These are phyloP conservation scores for Rhodophaea formosa DNA, from an alignment of 2,888 invertebrate species.

Conservation along the genomic window DNA sequence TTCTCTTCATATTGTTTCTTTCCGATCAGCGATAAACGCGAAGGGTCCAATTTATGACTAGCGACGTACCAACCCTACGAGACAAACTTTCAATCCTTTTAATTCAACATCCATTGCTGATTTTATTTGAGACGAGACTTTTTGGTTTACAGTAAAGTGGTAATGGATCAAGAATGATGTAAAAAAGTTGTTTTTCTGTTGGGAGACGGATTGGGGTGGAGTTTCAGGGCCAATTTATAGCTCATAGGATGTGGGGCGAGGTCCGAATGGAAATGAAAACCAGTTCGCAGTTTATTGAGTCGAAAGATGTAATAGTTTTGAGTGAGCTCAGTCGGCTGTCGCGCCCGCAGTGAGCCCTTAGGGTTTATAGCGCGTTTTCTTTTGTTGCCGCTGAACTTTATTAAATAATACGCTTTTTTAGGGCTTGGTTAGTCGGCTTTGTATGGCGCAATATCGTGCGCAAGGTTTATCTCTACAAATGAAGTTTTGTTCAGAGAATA, in stretches of 20 bases:
- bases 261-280: conserved; percentile 53
- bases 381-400: conserved; percentile 9
- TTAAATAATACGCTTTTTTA: conserved; percentile 5
- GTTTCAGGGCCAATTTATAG: conserved; percentile 52
- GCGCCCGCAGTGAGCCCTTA: not conserved
- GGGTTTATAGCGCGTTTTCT: conserved; percentile 8
- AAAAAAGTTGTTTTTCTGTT: conserved; percentile 18
- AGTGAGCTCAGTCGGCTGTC: conserved; percentile 18
- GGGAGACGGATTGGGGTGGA: conserved; percentile 36
- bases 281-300: conserved; percentile 50
- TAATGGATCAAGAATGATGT: conserved; percentile 26
- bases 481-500: no score
- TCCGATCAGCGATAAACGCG: conserved; percentile 54
- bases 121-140: not conserved
- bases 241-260: conserved; percentile 46
- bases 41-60: conserved; percentile 49
- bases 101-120: conserved; percentile 23
- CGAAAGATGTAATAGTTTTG: conserved; percentile 43
- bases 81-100: not conserved
- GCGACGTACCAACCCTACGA: conserved; percentile 28
- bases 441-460: not conserved
- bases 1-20: conserved; percentile 56
- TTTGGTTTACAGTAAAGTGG: conserved; percentile 6
- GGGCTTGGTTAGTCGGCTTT: not conserved
- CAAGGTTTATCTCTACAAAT: no score